Evolutionary conservation across 2,888 invertebrate genomes (phyloP).

Genomic region (Napeogenes sylphis): DNA sequence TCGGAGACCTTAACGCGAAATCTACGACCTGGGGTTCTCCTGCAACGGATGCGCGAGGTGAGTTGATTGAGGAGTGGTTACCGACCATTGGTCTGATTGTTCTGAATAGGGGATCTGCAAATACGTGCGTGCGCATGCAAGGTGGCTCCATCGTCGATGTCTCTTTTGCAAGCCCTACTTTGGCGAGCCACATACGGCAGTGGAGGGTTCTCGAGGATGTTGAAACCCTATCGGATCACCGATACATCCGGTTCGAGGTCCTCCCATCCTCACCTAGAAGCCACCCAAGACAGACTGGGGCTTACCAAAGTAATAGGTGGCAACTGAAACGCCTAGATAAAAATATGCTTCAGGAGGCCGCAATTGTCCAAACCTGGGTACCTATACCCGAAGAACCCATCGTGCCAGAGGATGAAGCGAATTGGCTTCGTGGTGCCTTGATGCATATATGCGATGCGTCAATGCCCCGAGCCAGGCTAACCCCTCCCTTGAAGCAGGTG

Average conservation of each 20-base stretch:
- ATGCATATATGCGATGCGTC: slow-evolving; percentile 21
- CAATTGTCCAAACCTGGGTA: slow-evolving; percentile 17
- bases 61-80: no score
- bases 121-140: slow-evolving; percentile 32
- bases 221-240: slow-evolving; percentile 13
- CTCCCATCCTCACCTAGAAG: not conserved
- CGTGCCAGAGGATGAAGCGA: slow-evolving; percentile 14
- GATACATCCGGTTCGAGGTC: slow-evolving; percentile 13
- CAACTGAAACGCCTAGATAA: slow-evolving; percentile 16
- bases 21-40: no score
- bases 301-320: slow-evolving; percentile 10
- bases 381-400: not conserved
- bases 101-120: slow-evolving; percentile 18
- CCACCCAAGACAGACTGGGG: not conserved
- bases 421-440: slow-evolving; percentile 16
- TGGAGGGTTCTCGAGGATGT: slow-evolving; percentile 24
- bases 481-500: slow-evolving; percentile 1
- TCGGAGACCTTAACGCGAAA: no score
- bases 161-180: slow-evolving; percentile 20
- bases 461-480: slow-evolving; percentile 14
- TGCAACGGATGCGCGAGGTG: no score
- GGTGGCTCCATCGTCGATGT: slow-evolving; percentile 31
- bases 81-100: no score
- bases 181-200: slow-evolving; percentile 5
- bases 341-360: slow-evolving; percentile 13